Base-by-base conservation (phyloP, 1,140 invertebrate genomes). In the Rhyacophila brunnea region DNA sequence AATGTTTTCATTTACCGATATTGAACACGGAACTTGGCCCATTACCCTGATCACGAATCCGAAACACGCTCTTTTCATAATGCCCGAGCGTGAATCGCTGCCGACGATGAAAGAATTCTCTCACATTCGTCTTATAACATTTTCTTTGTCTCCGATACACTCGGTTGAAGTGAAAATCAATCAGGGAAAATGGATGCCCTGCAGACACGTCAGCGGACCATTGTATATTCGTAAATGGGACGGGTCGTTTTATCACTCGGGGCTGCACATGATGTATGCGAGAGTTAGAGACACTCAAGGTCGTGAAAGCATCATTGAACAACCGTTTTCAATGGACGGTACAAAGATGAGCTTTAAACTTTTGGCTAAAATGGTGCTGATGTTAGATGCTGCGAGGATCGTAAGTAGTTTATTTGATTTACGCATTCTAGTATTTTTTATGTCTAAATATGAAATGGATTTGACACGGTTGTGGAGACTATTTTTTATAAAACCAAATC, bases 1-100 rank as follows among this genome's bases (percentile, higher is more conserved):
- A 14, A 71, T 93, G 57, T 87, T 96, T 70, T 91, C 92, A n/a
- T 95, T 96, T 73, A 78, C 85, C 57, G 93, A 97, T 77, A 78
- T 90, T 48, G 77, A 81, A 54, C 85, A 92, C 69, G 79, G 84
- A 56, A 77, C 83, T 36, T 95, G 91, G 91, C 93, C 93, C 15
- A 75, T 94, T 10, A 81, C 89, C 40, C 71, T 96, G 60, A 82
- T 96, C 6, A 95, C 93, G 23, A 96, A 95, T 82, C 93, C 94
- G 40, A 96, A 95, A 77, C 81, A 92, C 78, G 85, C 88, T 40
- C 72, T 85, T 50, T 92, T 87, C 73, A 66, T 78, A 13, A 85
- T 93, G 74, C 86, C 88, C 7, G 71, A 77, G 6, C 85, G 86
- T 70, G 92, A 95, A 75, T 89, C 91, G 36, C 60, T 87, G 32